Conservation (phyloP, 2,888 invertebrate species). For the Trissoscelio sp. region DNA sequence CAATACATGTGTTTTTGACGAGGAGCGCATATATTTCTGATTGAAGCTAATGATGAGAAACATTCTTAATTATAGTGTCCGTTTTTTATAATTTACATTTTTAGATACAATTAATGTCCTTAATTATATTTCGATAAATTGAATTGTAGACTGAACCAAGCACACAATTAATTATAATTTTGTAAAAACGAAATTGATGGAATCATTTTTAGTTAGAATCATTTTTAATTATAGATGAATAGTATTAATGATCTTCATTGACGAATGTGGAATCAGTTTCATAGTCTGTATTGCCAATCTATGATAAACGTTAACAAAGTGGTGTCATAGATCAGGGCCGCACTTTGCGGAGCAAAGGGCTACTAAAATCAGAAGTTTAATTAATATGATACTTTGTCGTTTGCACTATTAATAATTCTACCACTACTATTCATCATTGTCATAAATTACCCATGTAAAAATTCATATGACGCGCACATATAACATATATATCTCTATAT, state of each 20-base stretch:
- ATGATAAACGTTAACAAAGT: conserved; percentile 9
- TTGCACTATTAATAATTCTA: conserved; percentile 14
- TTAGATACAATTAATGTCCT: no score
- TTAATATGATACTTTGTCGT: conserved; percentile 1
- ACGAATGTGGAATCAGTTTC: neutral
- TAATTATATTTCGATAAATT: no score
- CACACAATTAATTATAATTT: no score
- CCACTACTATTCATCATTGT: neutral
- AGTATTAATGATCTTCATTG: conserved; percentile 13
- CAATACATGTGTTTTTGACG: conserved; percentile 8
- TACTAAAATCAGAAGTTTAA: neutral
- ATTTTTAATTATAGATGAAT: conserved; percentile 5
- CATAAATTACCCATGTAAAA: no score
- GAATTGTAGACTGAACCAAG: no score
- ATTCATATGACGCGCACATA: no score
- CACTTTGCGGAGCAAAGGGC: conserved; percentile 15
- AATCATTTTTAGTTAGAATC: no score
- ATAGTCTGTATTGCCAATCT: neutral
- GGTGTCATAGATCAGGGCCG: conserved; percentile 27
- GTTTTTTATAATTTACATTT: no score
- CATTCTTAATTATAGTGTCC: conserved; percentile 30
- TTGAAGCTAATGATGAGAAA: conserved; percentile 35
- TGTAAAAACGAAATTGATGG: no score
- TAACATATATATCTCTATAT: no score
- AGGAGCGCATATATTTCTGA: no score